Base-by-base conservation (phyloP, 1,140 invertebrate genomes). In the Cherax quadricarinatus region DNA sequence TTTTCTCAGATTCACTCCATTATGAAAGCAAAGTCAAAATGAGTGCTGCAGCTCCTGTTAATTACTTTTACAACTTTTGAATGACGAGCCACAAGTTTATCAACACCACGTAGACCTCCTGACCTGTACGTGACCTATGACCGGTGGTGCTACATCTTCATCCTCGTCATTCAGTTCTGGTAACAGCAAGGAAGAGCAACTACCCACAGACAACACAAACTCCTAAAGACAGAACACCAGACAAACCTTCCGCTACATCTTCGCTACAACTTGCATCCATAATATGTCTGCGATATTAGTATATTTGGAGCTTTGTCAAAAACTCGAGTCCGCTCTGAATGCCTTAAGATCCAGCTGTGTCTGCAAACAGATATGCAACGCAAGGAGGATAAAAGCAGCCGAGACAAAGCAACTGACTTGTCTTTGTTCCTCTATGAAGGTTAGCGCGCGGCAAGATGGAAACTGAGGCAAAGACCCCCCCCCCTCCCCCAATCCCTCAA, bases 281-380 rank as follows among this genome's bases (percentile, higher is more conserved):
- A 9, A 57, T 57, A 7, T 57, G 7, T 57, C 53, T 57, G 53
- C 53, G 12, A 9, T 57, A 57, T 57, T 57, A 14, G 53, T 14
- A 57, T 57, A 57, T 57, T 57, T 57, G 6, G 53, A 9, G 12
- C 53, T 57, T 14, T 57, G 53, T 57, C 12, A 57, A 57, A 57
- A 57, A 57, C 62, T 18, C 18, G 18, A 66, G 16, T 66, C 62
- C 12, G 62, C 18, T 18, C 14, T 66, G 14, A 66, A 21, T 66
- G 62, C 80, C 86, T 41, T 84, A 79, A 89, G 81, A 89, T 62
- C 60, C 83, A 75, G 88, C 81, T 70, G 51, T 82, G 82, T 87
- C 81, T 91, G 88, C 53, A 86, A 90, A 89, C 83, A 81, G 60
- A 66, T 70, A 89, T 51, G 87, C 48, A 73, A 93, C 82, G 53